Base-by-base conservation (phyloP, 2,888 invertebrate genomes). In the Eurytoma californica region DNA sequence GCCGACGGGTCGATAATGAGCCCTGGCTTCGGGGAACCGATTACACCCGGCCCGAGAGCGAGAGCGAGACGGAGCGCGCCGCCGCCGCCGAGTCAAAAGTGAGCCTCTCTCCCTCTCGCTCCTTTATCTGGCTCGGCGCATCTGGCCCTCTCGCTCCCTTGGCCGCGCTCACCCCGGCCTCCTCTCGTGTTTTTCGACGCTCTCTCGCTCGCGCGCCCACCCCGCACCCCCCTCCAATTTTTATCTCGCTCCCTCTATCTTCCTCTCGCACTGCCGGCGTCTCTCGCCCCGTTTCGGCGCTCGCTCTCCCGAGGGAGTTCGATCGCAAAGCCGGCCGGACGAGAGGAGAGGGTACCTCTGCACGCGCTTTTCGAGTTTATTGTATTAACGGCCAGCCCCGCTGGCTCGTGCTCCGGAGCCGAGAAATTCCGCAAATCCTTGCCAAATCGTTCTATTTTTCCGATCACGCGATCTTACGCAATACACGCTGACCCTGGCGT, bases 1-100 rank as follows among this genome's bases (percentile, higher is more conserved):
- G 89, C 90, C 90, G 90, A 89, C 90, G 90, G 90, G 90, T 90
- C 90, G 90, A 90, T 90, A 90, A 90, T 90, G 90, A 90, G 90
- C 88, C 88, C 86, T 87, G 89, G 90, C 89, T 90, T 90, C 90
- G 90, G 85, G 88, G 90, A 90, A 90, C 89, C 90, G 90, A 90
- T 90, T 90, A 90, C 90, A 88, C 39, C 39, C 39, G 39, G 39
- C 39, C 39, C 39, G 39, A 72, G 60, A 68, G 65, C 51, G 69
- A 60, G 47, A 55, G 55, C 39, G 60, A 47, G 58, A 67, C 30
- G 20, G 63, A 58, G 57, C 30, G 65, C 51, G 13, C 7, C n/a
- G n/a, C 65, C 74, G 39, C 51, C 24, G 51, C 20, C 16, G 9
- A 51, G 51, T 20, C 24, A 20, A 76, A 72, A 77, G 75, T 66